Evolutionary conservation across 2,113 vertebrate genomes (phyloP), one percentile per base, ranked within the genome.

Genomic region (Brachyhypopomus occidentalis): DNA sequence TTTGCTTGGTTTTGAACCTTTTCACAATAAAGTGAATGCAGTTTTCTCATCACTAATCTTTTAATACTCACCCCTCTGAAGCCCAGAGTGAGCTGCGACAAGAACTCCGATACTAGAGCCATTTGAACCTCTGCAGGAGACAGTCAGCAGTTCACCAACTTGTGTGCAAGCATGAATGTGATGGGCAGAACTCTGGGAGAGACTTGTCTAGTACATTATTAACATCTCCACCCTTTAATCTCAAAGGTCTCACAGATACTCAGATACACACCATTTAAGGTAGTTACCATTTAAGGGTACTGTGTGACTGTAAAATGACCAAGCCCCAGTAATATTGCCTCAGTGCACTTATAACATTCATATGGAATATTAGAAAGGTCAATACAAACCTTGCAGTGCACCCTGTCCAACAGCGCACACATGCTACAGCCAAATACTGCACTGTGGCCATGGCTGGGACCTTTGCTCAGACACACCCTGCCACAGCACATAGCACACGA

Each of bases 81-180:
- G 71, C 89, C 91, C 77, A 94, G 83, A 20, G 89, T 78, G 30
- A 94, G 91, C 48, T 94, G 91, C 67, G 92, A 91, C 63, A 94
- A 86, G 72, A 92, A 92, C 79, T 94, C 90, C 22, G 90, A 89
- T 30, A 94, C 90, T 85, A 94, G 0, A 19, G 93, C 86, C 94
- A 94, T 94, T 60, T 82, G 87, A 60, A 77, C 16, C 78, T 58
- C 92, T 94, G 87, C 23, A 86, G 85, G 80, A 83, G 11, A 71
- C 20, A 71, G 48, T 11, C 16, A 77, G 36, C 5, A 64, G 63
- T 64, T 7, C 76, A 25, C 6, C 22, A 66, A 59, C 20, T 16
- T 63, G 20, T 20, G 27, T 63, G 12, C 6, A 25, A 9, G 1
- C 14, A 41, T 63, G 41, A 58, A 59, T 56, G 23, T 64, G 34